phyloP scores from a whole-genome alignment of 1,140 invertebrate genomes.

The Eurytemora carolleeae region DNA sequence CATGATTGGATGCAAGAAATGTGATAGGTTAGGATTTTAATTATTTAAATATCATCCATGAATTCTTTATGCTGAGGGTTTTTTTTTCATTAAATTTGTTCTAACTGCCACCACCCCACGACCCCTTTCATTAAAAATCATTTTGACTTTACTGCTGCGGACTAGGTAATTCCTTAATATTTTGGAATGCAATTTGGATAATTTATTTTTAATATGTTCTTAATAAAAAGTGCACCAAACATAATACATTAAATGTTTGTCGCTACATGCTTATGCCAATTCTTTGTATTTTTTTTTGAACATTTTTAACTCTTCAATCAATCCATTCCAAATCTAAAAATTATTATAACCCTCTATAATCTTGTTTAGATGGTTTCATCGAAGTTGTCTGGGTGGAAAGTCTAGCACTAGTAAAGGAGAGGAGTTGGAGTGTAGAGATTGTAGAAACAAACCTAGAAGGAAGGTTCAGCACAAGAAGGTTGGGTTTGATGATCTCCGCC shows the following conservation, averaged over 20 bases:
- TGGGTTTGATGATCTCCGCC: no score
- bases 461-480: neutral
- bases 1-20: neutral
- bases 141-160: neutral
- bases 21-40: no score
- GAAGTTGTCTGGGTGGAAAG: neutral
- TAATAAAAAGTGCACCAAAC: no score
- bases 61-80: neutral
- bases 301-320: no score
- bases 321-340: no score
- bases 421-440: neutral
- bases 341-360: no score
- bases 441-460: neutral
- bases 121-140: neutral
- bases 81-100: neutral
- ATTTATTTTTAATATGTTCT: no score
- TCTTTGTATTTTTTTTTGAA: no score
- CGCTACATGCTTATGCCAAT: no score
- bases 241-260: no score
- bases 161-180: neutral
- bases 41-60: neutral
- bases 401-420: neutral
- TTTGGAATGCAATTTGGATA: neutral
- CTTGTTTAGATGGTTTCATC: neutral
- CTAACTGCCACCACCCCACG: no score